Percentiles rank a stretch among this genome's conserved stretches.
These are phyloP conservation scores for Scelioninae gen. 2 DNA, from an alignment of 2,888 invertebrate species.

Conservation along the genomic window DNA sequence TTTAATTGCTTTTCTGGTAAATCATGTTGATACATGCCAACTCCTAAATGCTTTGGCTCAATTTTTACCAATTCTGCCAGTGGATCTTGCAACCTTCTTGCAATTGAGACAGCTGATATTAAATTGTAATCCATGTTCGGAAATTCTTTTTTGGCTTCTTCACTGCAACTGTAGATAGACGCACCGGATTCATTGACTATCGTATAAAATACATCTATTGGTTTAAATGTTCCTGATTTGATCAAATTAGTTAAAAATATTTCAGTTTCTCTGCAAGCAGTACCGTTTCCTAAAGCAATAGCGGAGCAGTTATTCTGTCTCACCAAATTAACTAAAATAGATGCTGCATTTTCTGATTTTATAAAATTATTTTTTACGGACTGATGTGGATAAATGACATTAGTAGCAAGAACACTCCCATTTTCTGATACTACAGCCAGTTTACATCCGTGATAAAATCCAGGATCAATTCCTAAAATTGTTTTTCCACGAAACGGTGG, in stretches of 20 bases:
- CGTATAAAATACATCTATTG: constrained; percentile 81
- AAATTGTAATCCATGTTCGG: constrained; percentile 89
- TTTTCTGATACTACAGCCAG: constrained; percentile 86
- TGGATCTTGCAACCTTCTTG: constrained; percentile 92
- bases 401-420: constrained; percentile 83
- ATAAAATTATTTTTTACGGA: constrained; percentile 65
- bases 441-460: constrained; percentile 93
- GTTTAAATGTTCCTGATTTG: constrained; percentile 77
- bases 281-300: constrained; percentile 94
- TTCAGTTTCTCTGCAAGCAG: constrained; percentile 92
- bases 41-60: constrained; percentile 93
- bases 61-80: constrained; percentile 94
- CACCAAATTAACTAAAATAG: constrained; percentile 75
- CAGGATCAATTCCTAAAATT: constrained; percentile 93
- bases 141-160: constrained; percentile 89
- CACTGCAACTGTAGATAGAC: constrained; percentile 93
- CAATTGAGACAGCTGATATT: constrained; percentile 86
- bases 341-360: constrained; percentile 54
- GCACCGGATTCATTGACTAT: constrained; percentile 95
- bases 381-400: constrained; percentile 82
- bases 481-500: constrained; percentile 87
- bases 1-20: constrained; percentile 86
- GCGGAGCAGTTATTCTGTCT: constrained; percentile 81
- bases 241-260: constrained; percentile 82
- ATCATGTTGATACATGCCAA: constrained; percentile 98